Base-by-base conservation (phyloP, 1,140 invertebrate genomes). In the Tetragnatha versicolor region DNA sequence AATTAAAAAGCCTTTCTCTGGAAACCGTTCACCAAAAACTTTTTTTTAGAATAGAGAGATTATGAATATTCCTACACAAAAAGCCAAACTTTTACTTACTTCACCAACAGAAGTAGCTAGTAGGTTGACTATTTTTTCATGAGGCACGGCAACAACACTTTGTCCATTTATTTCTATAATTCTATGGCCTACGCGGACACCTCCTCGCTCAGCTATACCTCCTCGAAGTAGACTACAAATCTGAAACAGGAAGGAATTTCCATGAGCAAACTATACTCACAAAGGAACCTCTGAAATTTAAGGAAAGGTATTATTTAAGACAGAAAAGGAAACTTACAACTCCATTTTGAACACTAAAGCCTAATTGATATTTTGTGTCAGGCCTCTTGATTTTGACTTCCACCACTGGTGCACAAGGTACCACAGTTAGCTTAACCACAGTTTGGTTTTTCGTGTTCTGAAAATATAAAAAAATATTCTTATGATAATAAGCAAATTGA, bases 291-390 rank as follows among this genome's bases (percentile, higher is more conserved):
- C n/a, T n/a, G n/a, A n/a, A n/a, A n/a, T n/a, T n/a, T n/a, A n/a
- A n/a, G n/a, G n/a, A n/a, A n/a, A n/a, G n/a, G n/a, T n/a, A n/a
- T n/a, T n/a, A n/a, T n/a, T n/a, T n/a, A n/a, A n/a, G n/a, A n/a
- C n/a, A 17, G 20, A 75, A 37, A 58, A 35, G 12, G n/a, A 35
- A 49, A 91, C 93, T 91, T 87, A 97, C 95, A 85, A 99, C 97
- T 84, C 98, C 98, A 87, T 99, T 99, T 88, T 99, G 98, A 82
- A 99, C 98, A 89, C 96, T 98, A 87, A 99, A 99, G 35, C 98
- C 98, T 76, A 99, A 89, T 86, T 99, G 98, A 88, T 99, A 99
- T 88, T 99, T 99, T 29, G 97, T 98, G 87, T 99, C 97, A 0
- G 98, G 98, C 85, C 98, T 88, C 87, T 98, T 98, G 82, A 99